Evolutionary conservation across 2,797 vertebrate species (phyloP).

Genomic region (Dendrocincla fuliginosa): DNA sequence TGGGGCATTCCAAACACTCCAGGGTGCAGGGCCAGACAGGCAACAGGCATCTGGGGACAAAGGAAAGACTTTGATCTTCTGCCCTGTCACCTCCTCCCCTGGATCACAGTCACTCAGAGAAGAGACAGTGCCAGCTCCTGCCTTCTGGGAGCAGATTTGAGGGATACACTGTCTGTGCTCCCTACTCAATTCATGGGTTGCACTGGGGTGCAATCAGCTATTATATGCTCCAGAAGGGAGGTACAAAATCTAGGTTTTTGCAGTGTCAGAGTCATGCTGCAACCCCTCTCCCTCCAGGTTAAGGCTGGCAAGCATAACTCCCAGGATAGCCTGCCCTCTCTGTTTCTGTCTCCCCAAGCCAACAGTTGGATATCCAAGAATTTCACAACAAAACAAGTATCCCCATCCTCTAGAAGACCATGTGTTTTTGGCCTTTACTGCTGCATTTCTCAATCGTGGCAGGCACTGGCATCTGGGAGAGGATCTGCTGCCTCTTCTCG

Average conservation of each 20-base stretch:
- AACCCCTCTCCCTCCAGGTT: fast-evolving
- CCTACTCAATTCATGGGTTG: neutral
- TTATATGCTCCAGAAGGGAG: neutral
- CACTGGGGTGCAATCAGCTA: neutral
- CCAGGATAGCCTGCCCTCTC: neutral
- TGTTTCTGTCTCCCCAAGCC: neutral
- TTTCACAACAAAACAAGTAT: neutral
- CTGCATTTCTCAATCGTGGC: neutral
- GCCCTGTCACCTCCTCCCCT: neutral
- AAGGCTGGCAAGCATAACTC: neutral
- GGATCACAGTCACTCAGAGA: neutral
- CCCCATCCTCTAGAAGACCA: neutral
- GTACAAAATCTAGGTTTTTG: neutral
- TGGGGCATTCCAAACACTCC: neutral
- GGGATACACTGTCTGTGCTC: neutral
- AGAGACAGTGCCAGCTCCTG: neutral
- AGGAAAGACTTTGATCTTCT: neutral
- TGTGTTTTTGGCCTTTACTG: neutral
- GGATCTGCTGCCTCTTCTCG: neutral
- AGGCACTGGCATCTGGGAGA: neutral
- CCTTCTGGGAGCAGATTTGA: neutral
- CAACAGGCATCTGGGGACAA: neutral
- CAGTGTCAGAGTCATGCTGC: neutral
- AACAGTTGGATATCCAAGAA: neutral
- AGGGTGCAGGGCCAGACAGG: neutral